Conservation (phyloP, 2,888 invertebrate genomes). For the Sphaerophoria taeniata region DNA sequence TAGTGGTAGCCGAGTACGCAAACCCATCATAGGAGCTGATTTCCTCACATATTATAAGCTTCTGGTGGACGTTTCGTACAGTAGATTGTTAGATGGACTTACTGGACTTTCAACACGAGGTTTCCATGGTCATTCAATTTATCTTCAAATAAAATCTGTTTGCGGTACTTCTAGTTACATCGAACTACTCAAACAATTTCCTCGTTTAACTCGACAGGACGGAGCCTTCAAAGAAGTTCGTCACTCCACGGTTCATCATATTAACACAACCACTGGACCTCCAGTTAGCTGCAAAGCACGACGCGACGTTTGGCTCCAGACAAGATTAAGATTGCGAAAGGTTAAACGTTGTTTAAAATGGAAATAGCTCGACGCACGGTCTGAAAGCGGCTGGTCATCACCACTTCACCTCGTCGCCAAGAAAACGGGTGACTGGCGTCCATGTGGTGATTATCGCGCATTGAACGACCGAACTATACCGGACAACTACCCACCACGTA, state of each 20-base stretch:
- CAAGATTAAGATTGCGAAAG: conserved; percentile 9
- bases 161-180: conserved; percentile 17
- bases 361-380: not conserved
- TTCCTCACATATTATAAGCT: conserved; percentile 6
- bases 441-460: conserved; percentile 76
- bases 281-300: conserved; percentile 35
- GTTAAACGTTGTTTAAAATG: not conserved
- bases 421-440: conserved; percentile 42
- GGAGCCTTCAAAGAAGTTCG: conserved; percentile 7
- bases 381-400: conserved; percentile 80
- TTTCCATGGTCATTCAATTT: not conserved
- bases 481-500: conserved; percentile 78
- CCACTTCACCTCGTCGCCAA: conserved; percentile 79
- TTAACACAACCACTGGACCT: conserved; percentile 31
- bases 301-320: conserved; percentile 16
- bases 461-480: conserved; percentile 77
- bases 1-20: conserved; percentile 1
- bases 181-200: conserved; percentile 12
- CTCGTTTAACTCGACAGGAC: conserved; percentile 7
- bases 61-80: conserved; percentile 34
- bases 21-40: conserved; percentile 68
- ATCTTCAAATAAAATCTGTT: conserved; percentile 30
- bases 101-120: conserved; percentile 36
- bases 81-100: conserved; percentile 24
- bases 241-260: conserved; percentile 41